Evolutionary conservation across 2,113 vertebrate species (phyloP).

Genomic region (Oxygymnocypris stewartii): DNA sequence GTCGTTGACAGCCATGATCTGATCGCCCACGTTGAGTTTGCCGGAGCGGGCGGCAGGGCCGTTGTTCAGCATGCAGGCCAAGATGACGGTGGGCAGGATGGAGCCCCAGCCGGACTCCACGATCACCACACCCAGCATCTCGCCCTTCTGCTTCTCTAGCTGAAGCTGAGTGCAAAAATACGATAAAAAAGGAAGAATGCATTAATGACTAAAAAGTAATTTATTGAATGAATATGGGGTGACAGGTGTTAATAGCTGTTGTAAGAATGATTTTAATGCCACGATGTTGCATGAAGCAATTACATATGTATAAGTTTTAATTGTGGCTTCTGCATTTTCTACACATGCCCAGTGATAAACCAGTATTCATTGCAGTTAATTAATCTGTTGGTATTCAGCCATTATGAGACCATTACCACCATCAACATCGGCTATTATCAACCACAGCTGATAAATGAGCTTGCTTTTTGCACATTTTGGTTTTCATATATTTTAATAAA

Average conservation of each 20-base stretch:
- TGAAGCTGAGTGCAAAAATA: slow-evolving; percentile 65
- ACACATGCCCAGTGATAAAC: too few relatives aligned
- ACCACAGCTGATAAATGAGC: neutral
- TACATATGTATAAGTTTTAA: neutral
- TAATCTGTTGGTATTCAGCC: too few relatives aligned
- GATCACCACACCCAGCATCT: slow-evolving; percentile 94
- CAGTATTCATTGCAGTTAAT: too few relatives aligned
- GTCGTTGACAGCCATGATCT: slow-evolving; percentile 98
- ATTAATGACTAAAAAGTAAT: neutral
- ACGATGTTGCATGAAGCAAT: neutral
- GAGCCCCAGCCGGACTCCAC: slow-evolving; percentile 99
- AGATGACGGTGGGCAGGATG: slow-evolving; percentile 95
- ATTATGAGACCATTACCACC: too few relatives aligned
- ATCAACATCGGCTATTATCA: too few relatives aligned
- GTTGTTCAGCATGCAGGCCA: slow-evolving; percentile 96
- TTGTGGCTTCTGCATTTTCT: too few relatives aligned
- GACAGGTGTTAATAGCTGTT: neutral
- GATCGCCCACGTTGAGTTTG: slow-evolving; percentile 95
- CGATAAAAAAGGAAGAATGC: neutral
- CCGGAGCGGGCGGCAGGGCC: slow-evolving; percentile 94
- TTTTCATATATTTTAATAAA: neutral
- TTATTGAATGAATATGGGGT: neutral
- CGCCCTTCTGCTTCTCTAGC: slow-evolving; percentile 95
- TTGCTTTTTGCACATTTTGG: neutral
- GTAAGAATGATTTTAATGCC: neutral